Conservation (phyloP, 2,113 vertebrate species). For the Hippopotamus amphibius region DNA sequence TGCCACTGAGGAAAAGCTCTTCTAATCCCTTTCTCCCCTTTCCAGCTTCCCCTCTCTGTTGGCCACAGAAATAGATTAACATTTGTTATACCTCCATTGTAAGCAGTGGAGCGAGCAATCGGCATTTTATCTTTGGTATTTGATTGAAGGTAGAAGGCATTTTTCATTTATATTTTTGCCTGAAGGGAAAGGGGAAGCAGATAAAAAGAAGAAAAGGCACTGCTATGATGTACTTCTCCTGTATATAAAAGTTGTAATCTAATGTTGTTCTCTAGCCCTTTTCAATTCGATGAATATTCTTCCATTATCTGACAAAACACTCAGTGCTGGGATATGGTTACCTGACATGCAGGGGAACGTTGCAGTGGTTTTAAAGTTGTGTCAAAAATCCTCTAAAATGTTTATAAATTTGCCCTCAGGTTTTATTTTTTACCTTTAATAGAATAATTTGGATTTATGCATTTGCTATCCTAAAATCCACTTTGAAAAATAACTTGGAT, state of each 20-base stretch:
- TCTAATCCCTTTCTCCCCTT: slow-evolving; percentile 73
- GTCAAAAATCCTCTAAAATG: background rate
- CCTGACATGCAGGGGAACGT: background rate
- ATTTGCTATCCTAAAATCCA: slow-evolving; percentile 32
- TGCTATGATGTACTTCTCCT: slow-evolving; percentile 74
- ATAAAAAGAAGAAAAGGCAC: slow-evolving; percentile 78
- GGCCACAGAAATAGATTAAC: slow-evolving; percentile 78
- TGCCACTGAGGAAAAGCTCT: slow-evolving; percentile 75
- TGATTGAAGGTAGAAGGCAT: slow-evolving; percentile 79
- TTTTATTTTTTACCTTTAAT: slow-evolving; percentile 53
- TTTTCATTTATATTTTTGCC: slow-evolving; percentile 84
- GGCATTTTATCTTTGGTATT: slow-evolving; percentile 80
- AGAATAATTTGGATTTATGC: slow-evolving; percentile 37
- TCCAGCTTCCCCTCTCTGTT: slow-evolving; percentile 49
- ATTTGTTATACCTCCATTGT: slow-evolving; percentile 75
- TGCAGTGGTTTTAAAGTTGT: slow-evolving; percentile 39
- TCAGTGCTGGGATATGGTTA: background rate
- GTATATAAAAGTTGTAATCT: slow-evolving; percentile 77
- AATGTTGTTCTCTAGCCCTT: slow-evolving; percentile 59
- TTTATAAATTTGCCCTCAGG: background rate
- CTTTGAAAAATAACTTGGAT: slow-evolving; percentile 27
- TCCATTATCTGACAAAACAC: slow-evolving; percentile 66
- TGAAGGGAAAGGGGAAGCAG: slow-evolving; percentile 78
- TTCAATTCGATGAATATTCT: slow-evolving; percentile 66
- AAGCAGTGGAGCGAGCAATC: slow-evolving; percentile 71